Conservation (phyloP, 1,140 invertebrate species). For the Brachionus koreanus region DNA sequence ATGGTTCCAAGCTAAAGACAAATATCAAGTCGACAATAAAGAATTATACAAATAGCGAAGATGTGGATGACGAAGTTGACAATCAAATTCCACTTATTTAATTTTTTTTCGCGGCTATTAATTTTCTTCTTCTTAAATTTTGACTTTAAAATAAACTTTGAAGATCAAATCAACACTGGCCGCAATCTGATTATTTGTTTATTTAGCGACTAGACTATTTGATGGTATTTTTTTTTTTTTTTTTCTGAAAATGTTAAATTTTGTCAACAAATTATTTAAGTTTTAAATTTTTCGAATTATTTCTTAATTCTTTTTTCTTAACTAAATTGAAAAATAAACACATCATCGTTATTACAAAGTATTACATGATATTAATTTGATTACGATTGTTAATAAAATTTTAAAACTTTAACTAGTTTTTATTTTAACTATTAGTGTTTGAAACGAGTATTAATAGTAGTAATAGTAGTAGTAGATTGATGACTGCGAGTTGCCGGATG, state of each 20-base stretch:
- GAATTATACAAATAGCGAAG: conserved; percentile 8
- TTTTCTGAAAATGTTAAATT: background rate
- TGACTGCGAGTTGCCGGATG: too few relatives aligned
- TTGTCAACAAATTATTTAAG: background rate
- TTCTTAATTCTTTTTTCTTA: background rate
- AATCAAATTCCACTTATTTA: conserved; percentile 36
- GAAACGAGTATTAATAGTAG: too few relatives aligned
- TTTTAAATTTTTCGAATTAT: background rate
- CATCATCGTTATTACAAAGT: background rate
- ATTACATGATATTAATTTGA: background rate
- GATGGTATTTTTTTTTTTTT: too few relatives aligned
- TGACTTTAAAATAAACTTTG: background rate
- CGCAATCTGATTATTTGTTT: background rate
- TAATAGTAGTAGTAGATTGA: too few relatives aligned
- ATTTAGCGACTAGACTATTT: background rate
- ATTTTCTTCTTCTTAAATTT: background rate
- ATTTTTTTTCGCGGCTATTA: background rate
- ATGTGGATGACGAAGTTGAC: conserved; percentile 18
- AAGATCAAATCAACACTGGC: background rate
- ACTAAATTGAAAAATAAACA: background rate
- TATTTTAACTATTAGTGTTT: too few relatives aligned
- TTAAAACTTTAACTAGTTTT: background rate
- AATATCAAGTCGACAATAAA: conserved; percentile 32
- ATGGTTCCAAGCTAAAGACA: background rate
- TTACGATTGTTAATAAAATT: background rate